Evolutionary conservation across 1,140 invertebrate genomes (phyloP), one percentile per base, ranked within the genome.

Genomic region (Bicyclus anynana): DNA sequence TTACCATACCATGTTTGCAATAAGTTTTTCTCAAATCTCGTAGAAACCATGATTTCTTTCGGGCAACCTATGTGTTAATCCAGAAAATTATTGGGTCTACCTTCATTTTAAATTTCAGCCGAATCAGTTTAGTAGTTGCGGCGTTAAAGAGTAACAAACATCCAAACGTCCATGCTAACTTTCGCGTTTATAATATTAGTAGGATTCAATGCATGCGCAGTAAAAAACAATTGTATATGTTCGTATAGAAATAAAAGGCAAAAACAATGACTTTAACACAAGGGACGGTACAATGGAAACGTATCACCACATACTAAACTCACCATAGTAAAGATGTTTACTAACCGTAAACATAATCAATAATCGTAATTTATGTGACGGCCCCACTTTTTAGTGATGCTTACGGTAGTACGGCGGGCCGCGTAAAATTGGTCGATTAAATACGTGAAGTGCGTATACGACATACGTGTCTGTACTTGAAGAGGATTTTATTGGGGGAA

Each of bases 341-440:
- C 70, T 78, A 72, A 68, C 71, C 72, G 77, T 82, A 81, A 80
- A 81, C 72, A 69, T 80, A 78, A 84, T 84, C 80, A 84, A 82
- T 84, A 77, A 79, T 69, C 67, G 67, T 77, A 75, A 79, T 60
- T 77, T 83, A 80, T 75, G 74, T 68, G 67, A 68, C 72, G 66
- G 67, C 52, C 65, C 56, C 66, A 72, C 65, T 73, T 79, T 79
- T 78, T 74, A 75, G 65, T 71, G 65, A 65, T 65, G 71, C 66
- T 78, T 75, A 70, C 55, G 53, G 49, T 65, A 59, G 56, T 74
- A 74, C 68, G 67, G 46, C 56, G 61, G 67, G 37, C 42, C 56
- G 62, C 64, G 58, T 75, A 65, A 77, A 71, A 67, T 73, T 69
- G 59, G 62, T 48, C 9, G 33, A 55, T 61, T 55, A 61, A 55